Evolutionary conservation across 2,797 vertebrate species (phyloP), one percentile per base, ranked within the genome.

Genomic region (Epinephelus coioides): DNA sequence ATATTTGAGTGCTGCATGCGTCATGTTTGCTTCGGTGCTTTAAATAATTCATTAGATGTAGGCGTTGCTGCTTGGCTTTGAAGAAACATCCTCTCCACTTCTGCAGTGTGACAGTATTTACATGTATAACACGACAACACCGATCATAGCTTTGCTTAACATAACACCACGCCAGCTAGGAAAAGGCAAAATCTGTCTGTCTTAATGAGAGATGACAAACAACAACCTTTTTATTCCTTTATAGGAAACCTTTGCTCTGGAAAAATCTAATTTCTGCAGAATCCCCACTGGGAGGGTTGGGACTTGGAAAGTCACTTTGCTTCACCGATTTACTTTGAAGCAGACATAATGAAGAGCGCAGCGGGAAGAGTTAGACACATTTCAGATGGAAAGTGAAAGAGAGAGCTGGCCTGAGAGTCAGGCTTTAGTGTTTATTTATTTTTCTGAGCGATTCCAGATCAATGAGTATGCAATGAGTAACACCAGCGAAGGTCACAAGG

Each of bases 1-100:
- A 65, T 76, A 83, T 83, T 27, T 60, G 76, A 88, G 74, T 60
- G 60, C 64, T 5, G 73, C n/a, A 7, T 40, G 17, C 68, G 19
- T 78, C 67, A 55, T 84, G 74, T 84, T 86, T 79, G 79, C 79
- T 68, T 53, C 38, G 12, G 53, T 2, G 72, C 46, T 5, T 71
- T 93, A 64, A 92, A 94, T 94, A 85, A 93, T 92, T 92, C 78
- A 91, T 83, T 5, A 12, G 47, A 57, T 19, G 62, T 38, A 72
- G 69, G 74, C 75, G 23, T 54, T 8, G 34, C 85, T 60, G 70
- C 76, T 83, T 63, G 1, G 54, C 82, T 80, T 87, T 84, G 88
- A 90, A 86, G 81, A 86, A 86, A 67, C 85, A 72, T 88, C 76
- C 56, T 75, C 50, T 69, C 68, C 51, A n/a, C 67, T 73, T 15